Evolutionary conservation across 2,797 vertebrate species (phyloP).

Genomic region (Melanogrammus aeglefinus): DNA sequence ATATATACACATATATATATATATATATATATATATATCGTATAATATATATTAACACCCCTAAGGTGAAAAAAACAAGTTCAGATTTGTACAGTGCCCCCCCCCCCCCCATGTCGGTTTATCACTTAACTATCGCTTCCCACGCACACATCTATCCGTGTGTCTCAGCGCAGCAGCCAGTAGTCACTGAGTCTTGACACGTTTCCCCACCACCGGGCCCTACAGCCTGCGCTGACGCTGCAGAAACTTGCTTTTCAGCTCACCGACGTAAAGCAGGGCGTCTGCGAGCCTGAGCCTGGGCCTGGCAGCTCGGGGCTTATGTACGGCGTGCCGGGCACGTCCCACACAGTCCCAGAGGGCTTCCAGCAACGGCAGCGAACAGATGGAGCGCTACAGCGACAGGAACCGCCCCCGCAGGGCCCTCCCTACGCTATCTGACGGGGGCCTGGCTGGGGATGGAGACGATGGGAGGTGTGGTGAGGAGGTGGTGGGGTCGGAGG

Average conservation of each 20-base stretch:
- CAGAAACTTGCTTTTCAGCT: constrained; percentile 45
- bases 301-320: constrained; percentile 45
- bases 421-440: too few relatives aligned
- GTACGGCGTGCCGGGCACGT: constrained; percentile 41
- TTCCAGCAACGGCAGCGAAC: constrained; percentile 11
- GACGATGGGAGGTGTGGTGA: too few relatives aligned
- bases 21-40: too few relatives aligned
- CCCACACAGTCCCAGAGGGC: constrained; percentile 36
- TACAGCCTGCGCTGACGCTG: constrained; percentile 44
- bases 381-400: too few relatives aligned
- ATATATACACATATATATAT: too few relatives aligned
- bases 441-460: too few relatives aligned
- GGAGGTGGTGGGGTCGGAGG: too few relatives aligned
- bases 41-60: too few relatives aligned
- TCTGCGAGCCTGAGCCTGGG: constrained; percentile 27
- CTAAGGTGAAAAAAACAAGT: too few relatives aligned
- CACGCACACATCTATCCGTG: constrained; percentile 30
- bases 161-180: constrained; percentile 17
- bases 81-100: too few relatives aligned
- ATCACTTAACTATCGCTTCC: constrained; percentile 14
- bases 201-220: constrained; percentile 47
- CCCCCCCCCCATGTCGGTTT: too few relatives aligned
- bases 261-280: constrained; percentile 15
- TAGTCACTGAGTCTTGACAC: constrained; percentile 52
- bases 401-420: too few relatives aligned